A percentile compares a stretch with the other conserved stretches of the same genome.
Evolutionary conservation across 2,113 vertebrate species (phyloP).

Genomic region (Gallinago media): DNA sequence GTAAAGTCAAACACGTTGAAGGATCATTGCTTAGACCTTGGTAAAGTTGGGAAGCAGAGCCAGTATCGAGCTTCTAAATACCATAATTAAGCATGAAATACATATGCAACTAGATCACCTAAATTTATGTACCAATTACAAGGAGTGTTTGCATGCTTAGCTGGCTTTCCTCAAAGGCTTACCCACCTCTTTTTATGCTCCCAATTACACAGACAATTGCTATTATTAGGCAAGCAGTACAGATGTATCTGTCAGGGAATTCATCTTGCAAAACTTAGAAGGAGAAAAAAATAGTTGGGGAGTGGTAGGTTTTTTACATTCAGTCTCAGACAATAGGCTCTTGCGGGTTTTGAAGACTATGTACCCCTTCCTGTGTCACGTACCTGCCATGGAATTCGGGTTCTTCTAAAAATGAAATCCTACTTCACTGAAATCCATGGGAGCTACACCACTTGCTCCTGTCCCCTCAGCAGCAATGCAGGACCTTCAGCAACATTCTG

Average conservation of each 20-base stretch:
- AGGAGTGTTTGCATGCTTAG: conserved; percentile 33
- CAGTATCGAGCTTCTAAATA: neutral
- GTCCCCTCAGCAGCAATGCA: neutral
- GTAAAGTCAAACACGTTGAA: neutral
- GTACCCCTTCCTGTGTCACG: neutral
- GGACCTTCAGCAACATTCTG: neutral
- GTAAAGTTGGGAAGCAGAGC: neutral
- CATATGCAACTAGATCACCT: conserved; percentile 35
- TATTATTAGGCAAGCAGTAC: conserved; percentile 20
- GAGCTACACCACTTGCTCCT: neutral
- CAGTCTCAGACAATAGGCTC: neutral
- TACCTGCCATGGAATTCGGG: neutral
- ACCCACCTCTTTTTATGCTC: conserved; percentile 41
- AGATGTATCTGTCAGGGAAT: conserved; percentile 18
- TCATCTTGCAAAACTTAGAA: neutral
- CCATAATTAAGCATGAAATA: conserved; percentile 2
- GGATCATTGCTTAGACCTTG: neutral
- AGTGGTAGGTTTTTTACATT: neutral
- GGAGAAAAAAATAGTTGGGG: neutral
- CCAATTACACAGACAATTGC: conserved; percentile 34
- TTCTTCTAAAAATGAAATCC: neutral
- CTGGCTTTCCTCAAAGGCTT: conserved; percentile 30
- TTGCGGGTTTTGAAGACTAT: neutral
- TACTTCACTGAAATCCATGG: neutral
- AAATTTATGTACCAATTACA: conserved; percentile 55